Evolutionary conservation across 2,888 invertebrate species (phyloP).

Genomic region (Pandemis corylana): DNA sequence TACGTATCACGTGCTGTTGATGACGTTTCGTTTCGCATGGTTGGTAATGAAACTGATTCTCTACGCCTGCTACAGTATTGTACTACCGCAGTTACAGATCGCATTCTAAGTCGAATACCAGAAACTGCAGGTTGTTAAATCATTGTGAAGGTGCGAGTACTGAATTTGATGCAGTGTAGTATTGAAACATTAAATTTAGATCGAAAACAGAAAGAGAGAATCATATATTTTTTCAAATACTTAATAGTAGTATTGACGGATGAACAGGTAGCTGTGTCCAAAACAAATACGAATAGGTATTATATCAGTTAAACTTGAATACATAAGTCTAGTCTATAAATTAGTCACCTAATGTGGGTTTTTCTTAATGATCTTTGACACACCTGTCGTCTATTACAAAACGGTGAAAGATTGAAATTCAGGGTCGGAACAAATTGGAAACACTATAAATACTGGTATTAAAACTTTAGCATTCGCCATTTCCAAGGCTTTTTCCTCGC

Average conservation of each 20-base stretch:
- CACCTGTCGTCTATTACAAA: neutral
- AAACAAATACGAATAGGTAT: neutral
- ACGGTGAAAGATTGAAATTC: neutral
- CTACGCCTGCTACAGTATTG: neutral
- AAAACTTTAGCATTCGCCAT: slow-evolving; percentile 18
- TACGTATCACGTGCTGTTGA: slow-evolving; percentile 4
- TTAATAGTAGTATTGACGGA: too few relatives aligned
- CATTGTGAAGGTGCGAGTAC: neutral
- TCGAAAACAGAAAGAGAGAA: too few relatives aligned
- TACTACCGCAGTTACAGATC: neutral
- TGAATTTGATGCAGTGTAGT: neutral
- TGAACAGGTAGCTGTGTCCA: too few relatives aligned
- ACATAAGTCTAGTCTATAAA: neutral
- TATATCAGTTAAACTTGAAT: neutral
- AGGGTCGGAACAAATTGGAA: neutral
- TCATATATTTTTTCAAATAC: too few relatives aligned
- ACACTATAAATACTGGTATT: neutral
- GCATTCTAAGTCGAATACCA: neutral
- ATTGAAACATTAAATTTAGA: too few relatives aligned
- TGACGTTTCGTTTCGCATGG: slow-evolving; percentile 13
- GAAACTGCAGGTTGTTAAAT: neutral
- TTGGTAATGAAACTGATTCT: slow-evolving; percentile 14
- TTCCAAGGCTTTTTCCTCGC: slow-evolving; percentile 22
- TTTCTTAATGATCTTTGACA: neutral
- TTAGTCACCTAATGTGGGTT: neutral